Conservation (phyloP, 1,140 invertebrate species). For the Hypothenemus hampei region DNA sequence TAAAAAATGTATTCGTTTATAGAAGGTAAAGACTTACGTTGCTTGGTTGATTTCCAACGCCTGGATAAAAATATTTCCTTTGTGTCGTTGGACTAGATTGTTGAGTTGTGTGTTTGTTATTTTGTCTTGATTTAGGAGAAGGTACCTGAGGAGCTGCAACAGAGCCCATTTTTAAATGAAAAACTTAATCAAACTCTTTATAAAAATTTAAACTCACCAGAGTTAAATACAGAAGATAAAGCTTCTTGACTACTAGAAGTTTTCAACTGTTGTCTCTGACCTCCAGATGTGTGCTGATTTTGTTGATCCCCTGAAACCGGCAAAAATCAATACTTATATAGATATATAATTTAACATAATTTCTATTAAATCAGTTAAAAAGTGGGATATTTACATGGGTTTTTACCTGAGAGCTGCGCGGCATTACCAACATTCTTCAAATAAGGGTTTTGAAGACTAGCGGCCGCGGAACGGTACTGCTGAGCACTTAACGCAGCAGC, state of each 20-base stretch:
- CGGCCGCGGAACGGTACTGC: constrained; percentile 30
- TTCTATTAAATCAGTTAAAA: not conserved
- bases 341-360: not conserved
- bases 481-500: constrained; percentile 36
- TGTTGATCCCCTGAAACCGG: constrained; percentile 23
- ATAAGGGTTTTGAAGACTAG: constrained; percentile 32
- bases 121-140: constrained; percentile 43
- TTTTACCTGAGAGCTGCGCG: constrained; percentile 27
- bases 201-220: constrained; percentile 33
- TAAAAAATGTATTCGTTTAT: not conserved
- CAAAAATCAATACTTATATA: constrained; percentile 11
- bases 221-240: constrained; percentile 43
- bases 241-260: constrained; percentile 43
- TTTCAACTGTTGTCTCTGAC: constrained; percentile 40
- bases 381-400: not conserved
- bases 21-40: constrained; percentile 36
- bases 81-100: constrained; percentile 43
- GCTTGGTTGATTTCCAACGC: constrained; percentile 38
- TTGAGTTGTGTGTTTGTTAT: constrained; percentile 40
- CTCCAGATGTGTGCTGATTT: constrained; percentile 10
- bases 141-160: constrained; percentile 42
- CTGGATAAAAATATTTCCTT: constrained; percentile 41
- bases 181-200: not conserved
- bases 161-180: constrained; percentile 8
- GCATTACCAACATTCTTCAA: constrained; percentile 36